Conservation (phyloP, 2,797 vertebrate species). For the Graptemys geographica region DNA sequence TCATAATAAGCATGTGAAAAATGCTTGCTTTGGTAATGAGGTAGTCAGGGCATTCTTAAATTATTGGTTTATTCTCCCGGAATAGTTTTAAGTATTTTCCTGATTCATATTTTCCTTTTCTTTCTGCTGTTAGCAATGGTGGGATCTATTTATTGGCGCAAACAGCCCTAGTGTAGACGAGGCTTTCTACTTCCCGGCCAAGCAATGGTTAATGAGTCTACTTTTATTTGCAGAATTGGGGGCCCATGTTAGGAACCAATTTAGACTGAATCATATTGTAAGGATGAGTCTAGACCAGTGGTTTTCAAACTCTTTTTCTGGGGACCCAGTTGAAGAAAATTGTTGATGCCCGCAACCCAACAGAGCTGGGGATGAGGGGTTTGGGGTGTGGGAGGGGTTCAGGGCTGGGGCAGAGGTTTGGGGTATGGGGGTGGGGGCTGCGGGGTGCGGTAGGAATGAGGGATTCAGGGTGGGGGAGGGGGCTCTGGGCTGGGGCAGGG, state of each 20-base stretch:
- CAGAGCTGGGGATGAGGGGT: too few species aligned
- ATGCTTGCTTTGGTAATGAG: background rate
- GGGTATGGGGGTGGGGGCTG: too few species aligned
- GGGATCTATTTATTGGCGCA: background rate
- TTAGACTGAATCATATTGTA: background rate
- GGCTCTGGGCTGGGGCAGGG: too few species aligned
- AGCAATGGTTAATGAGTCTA: background rate
- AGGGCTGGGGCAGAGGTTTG: too few species aligned
- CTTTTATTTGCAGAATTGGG: background rate
- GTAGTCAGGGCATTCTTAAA: background rate
- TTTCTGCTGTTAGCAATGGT: background rate
- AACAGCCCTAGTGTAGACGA: background rate
- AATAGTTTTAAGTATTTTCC: background rate
- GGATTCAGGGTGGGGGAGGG: too few species aligned
- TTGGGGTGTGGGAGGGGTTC: too few species aligned
- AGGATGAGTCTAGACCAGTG: too few species aligned
- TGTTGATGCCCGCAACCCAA: too few species aligned
- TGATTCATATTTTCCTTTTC: background rate
- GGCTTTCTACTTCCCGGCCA: background rate
- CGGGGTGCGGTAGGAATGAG: too few species aligned
- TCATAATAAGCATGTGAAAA: background rate
- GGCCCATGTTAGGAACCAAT: background rate
- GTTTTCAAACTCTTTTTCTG: too few species aligned
- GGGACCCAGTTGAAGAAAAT: too few species aligned
- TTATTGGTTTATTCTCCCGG: background rate